These are phyloP conservation scores for Ceramica pisi DNA, from an alignment of 2,888 invertebrate species.

Conservation along the genomic window DNA sequence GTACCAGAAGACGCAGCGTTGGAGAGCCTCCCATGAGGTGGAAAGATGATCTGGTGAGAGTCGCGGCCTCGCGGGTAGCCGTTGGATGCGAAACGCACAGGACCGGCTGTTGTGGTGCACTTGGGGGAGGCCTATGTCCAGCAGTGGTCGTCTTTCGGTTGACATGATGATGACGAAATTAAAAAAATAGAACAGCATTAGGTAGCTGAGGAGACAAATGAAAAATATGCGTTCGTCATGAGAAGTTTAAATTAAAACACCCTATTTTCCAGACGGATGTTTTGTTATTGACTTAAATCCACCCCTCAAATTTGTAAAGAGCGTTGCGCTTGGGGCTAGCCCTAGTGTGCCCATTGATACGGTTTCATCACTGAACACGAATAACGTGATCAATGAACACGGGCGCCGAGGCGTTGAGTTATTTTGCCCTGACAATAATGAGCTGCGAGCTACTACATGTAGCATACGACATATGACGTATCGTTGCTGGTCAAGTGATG, in stretches of 20 bases:
- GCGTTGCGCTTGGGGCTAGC: neutral
- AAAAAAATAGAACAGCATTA: neutral
- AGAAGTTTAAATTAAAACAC: conserved; percentile 6
- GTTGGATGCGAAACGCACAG: no score
- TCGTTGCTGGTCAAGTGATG: conserved; percentile 12
- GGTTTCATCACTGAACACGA: conserved; percentile 21
- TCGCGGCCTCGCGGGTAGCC: no score
- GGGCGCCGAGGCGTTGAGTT: neutral
- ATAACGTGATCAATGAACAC: conserved; percentile 14
- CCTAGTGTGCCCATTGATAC: conserved; percentile 22
- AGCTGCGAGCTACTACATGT: neutral
- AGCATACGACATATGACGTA: conserved; percentile 1
- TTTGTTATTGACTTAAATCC: neutral
- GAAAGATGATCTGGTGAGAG: no score
- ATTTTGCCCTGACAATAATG: conserved; percentile 27
- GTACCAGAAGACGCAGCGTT: no score
- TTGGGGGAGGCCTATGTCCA: no score
- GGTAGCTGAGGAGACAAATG: neutral
- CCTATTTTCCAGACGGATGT: neutral
- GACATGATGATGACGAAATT: no score
- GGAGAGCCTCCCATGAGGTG: no score
- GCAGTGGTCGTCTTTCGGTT: no score
- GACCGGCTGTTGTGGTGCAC: no score
- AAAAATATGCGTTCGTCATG: neutral
- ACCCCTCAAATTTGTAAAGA: neutral